Base-by-base conservation (phyloP, 2,888 invertebrate genomes). In the Oxycera nigricornis region DNA sequence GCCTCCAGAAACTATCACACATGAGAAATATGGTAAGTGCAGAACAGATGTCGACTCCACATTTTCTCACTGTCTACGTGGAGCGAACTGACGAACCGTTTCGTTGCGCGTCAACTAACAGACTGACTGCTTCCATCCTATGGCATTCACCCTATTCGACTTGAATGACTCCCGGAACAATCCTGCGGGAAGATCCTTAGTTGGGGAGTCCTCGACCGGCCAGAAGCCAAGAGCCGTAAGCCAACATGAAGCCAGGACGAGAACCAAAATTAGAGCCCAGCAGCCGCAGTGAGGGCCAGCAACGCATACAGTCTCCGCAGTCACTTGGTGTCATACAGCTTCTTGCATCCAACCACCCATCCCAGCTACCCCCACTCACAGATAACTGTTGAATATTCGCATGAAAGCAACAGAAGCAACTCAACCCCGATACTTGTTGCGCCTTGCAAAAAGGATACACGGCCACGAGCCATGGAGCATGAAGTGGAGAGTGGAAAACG, bases 71-170 rank as follows among this genome's bases (percentile, higher is more conserved):
- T 39, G 41, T 7, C n/a, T 72, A 28, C 68, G 22, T 59, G 59
- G 28, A 72, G 52, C 41, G 24, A 41, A 41, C 57, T 39, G 72
- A 82, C 80, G 82, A 83, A 85, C 85, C 83, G 84, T 81, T 82
- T 83, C 81, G 80, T 83, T 81, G 81, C 83, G 82, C 83, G 83
- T 83, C 83, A 84, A 83, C 82, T 81, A 82, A 80, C 82, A 82
- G 83, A 85, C 85, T 85, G 83, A 85, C 79, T 65, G 76, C 76
- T 78, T 74, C 55, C 75, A 78, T 75, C 77, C 77, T 76, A 72
- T 78, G 73, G 78, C 76, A 77, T 77, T 78, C 77, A 78, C 78
- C 78, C 78, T 79, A 79, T 77, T 79, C 78, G 77, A 76, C 78
- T 79, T 78, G 17, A 26, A 31, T 20, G 14, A 35, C 52, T 70